These are phyloP conservation scores for Alectoris magna DNA, from an alignment of 2,797 vertebrate species.

Conservation along the genomic window DNA sequence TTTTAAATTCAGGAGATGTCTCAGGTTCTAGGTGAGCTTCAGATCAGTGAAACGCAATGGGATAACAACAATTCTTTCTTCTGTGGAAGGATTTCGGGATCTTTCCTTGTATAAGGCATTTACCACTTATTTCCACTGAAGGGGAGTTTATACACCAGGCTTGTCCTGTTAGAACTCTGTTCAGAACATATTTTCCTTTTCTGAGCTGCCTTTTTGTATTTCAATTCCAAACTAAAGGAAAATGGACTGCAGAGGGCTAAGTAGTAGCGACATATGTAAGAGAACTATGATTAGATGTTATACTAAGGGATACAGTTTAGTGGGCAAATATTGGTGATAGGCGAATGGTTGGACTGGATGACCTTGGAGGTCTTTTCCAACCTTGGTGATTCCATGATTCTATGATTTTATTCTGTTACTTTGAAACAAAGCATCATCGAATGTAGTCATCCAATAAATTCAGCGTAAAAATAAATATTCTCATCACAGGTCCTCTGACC, in stretches of 20 bases:
- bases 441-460: background rate
- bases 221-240: background rate
- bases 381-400: no score
- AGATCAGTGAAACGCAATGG: background rate
- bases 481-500: background rate
- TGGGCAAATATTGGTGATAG: no score
- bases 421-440: slow-evolving; percentile 2
- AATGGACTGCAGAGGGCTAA: background rate
- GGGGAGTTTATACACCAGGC: background rate
- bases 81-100: background rate
- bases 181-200: background rate
- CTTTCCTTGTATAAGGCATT: background rate
- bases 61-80: background rate
- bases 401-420: background rate
- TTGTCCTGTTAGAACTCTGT: background rate
- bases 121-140: slow-evolving; percentile 5
- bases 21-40: background rate
- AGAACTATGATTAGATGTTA: background rate
- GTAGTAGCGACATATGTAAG: background rate
- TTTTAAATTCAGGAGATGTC: background rate
- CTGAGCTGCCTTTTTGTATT: background rate
- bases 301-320: no score
- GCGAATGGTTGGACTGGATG: no score
- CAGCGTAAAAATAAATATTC: background rate
- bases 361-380: no score